Base-by-base conservation (phyloP, 2,888 invertebrate genomes). In the Polydrusus tereticollis region DNA sequence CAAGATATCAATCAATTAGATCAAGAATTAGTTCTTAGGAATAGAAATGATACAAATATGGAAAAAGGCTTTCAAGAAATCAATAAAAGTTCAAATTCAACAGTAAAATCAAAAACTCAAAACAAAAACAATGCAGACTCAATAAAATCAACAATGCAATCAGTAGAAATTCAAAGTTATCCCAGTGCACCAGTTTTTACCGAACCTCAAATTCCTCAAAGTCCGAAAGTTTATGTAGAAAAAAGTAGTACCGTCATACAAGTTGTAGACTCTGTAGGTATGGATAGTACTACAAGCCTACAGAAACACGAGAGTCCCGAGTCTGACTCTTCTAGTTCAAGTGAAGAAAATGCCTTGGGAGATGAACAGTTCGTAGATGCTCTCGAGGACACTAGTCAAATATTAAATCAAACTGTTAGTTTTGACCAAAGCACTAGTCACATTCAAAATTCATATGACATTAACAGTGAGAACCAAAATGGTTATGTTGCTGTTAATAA, bases 161-260 rank as follows among this genome's bases (percentile, higher is more conserved):
- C 57, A 23, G 18, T 55, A 47, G 64, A 64, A 6, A 14, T 64
- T 14, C 47, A 62, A 45, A 52, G 23, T 38, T 14, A 29, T 23
- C 66, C 66, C 4, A 63, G 21, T 8, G 23, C 38, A 14, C 66
- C 71, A 14, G 23, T 63, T n/a, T 20, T 67, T 16, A 57, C 63
- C 3, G 55, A 66, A 6, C 52, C 45, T 5, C 62, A 71, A 45
- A 21, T 36, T 16, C 63, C 72, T 16, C 66, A 75, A 72, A 75
- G 67, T 58, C 75, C 75, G n/a, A 83, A 82, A 79, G 77, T 82
- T 58, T 82, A 83, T 38, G 82, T 85, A 18, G 85, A 85, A 76
- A 86, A 85, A 77, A 85, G 85, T 75, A 84, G 84, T 74, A 85
- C 85, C 1, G 85, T 85, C 1, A 85, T 84, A 47, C 83, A 85